Base-by-base conservation (phyloP, 2,797 vertebrate species). In the Clarias laeviceps region DNA sequence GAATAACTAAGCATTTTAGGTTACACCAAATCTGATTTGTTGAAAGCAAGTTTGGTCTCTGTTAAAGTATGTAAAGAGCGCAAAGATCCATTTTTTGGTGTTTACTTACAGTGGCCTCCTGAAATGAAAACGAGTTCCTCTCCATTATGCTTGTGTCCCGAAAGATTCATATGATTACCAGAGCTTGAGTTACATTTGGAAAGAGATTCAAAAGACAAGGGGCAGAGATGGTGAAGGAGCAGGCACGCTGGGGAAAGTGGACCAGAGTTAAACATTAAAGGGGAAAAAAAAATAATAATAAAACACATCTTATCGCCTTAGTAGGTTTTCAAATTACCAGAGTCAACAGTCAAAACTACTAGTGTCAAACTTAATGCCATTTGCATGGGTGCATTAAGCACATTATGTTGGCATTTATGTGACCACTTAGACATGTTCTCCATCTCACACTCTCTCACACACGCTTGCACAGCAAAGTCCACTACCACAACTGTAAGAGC, bases 21-120 rank as follows among this genome's bases (percentile, higher is more conserved):
- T 87, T 84, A 85, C 78, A 89, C 84, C 82, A 86, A 85, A 91
- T 92, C 78, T 81, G 90, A 93, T 90, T 88, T 77, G 88, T 84
- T 83, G 74, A 89, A 85, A 88, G 90, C 78, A 84, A 89, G 87
- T 83, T 86, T 90, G 88, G 88, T 91, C 87, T 84, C 7, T 22
- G 2, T 90, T 90, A 84, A 92, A 89, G 77, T 85, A 89, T 79
- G 80, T 34, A 6, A 80, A 81, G 66, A 22, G 20, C 61, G 62
- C 73, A 27, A 22, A 40, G 78, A 86, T 22, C 56, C 70, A 77
- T 76, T 79, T 50, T 78, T 73, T 62, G 77, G 77, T 79, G 77
- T 79, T 79, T 79, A 79, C 77, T 87, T 85, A 85, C 83, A 86
- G 78, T 59, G 82, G 82, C 78, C 82, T 69, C 56, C 78, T 70